A percentile compares a stretch with the other conserved stretches of the same genome.
Conservation (phyloP, 2,113 vertebrate species). For the Tenebrosternarchus preto region DNA sequence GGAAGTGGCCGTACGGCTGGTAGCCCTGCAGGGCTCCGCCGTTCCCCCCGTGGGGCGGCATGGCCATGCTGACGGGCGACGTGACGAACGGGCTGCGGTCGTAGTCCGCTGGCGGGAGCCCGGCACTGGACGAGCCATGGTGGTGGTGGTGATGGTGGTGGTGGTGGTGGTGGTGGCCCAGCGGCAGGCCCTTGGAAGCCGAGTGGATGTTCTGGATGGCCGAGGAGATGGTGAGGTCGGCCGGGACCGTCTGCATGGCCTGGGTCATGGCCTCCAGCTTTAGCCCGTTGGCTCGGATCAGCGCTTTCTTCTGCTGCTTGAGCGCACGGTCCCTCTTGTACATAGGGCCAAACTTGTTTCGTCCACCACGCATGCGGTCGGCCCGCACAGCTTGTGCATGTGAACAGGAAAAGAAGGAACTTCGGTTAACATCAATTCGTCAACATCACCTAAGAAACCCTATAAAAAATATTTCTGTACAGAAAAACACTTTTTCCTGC, state of each 20-base stretch:
- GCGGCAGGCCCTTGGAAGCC: slow-evolving; percentile 95
- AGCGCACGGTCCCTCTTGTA: slow-evolving; percentile 97
- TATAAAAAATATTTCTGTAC: not conserved
- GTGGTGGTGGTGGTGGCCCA: slow-evolving; percentile 81
- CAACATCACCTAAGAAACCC: too few species aligned
- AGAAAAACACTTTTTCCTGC: not conserved
- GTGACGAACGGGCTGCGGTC: slow-evolving; percentile 97
- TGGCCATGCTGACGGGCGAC: slow-evolving; percentile 97
- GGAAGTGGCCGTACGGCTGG: slow-evolving; percentile 93
- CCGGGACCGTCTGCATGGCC: slow-evolving; percentile 94
- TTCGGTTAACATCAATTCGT: not conserved
- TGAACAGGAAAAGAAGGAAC: slow-evolving; percentile 17
- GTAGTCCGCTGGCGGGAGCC: slow-evolving; percentile 94
- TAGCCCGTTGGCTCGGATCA: slow-evolving; percentile 96
- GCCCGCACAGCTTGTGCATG: slow-evolving; percentile 86
- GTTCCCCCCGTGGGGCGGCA: slow-evolving; percentile 88
- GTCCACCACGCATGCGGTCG: slow-evolving; percentile 94
- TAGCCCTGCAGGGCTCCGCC: slow-evolving; percentile 91
- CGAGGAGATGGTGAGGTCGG: slow-evolving; percentile 94
- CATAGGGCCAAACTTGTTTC: slow-evolving; percentile 99
- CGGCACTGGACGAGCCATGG: slow-evolving; percentile 72
- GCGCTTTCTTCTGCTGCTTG: slow-evolving; percentile 98
- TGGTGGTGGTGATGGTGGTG: slow-evolving; percentile 73
- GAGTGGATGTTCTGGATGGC: slow-evolving; percentile 98
- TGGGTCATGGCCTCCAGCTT: slow-evolving; percentile 98